phyloP scores from a whole-genome alignment of 2,113 vertebrate genomes.

The Marmota flaviventris region DNA sequence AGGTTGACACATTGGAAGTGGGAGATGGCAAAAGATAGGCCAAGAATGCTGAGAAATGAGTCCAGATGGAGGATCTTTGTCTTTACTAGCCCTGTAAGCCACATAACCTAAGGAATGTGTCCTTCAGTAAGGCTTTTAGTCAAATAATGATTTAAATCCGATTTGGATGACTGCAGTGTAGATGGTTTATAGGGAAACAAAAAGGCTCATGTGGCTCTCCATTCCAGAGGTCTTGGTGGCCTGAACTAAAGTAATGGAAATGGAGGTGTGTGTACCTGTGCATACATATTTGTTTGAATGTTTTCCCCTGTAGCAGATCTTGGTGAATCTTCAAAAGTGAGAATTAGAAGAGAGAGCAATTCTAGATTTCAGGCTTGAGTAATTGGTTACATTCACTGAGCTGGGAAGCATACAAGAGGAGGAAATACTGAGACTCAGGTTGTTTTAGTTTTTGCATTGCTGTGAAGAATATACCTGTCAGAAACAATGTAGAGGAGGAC shows the following conservation, averaged over 20 bases:
- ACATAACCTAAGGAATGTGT: not conserved
- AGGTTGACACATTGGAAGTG: not conserved
- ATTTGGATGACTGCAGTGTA: not conserved
- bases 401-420: not conserved
- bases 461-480: too few species aligned
- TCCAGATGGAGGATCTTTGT: not conserved
- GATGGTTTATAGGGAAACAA: not conserved
- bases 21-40: not conserved
- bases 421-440: not conserved
- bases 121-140: slow-evolving; percentile 42
- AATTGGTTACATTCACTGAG: not conserved
- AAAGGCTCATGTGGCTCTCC: not conserved
- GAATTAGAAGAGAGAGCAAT: not conserved
- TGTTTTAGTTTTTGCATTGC: not conserved
- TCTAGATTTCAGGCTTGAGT: not conserved
- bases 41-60: not conserved
- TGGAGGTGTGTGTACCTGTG: not conserved
- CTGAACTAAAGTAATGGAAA: slow-evolving; percentile 11
- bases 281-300: too few species aligned
- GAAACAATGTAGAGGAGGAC: too few species aligned
- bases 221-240: not conserved
- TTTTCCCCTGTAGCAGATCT: not conserved
- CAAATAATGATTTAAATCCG: not conserved
- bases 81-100: not conserved
- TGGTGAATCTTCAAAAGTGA: slow-evolving; percentile 25